Percentiles rank a stretch among this genome's conserved stretches.
Evolutionary conservation across 2,113 vertebrate genomes (phyloP).

Genomic region (Silurus asotus): DNA sequence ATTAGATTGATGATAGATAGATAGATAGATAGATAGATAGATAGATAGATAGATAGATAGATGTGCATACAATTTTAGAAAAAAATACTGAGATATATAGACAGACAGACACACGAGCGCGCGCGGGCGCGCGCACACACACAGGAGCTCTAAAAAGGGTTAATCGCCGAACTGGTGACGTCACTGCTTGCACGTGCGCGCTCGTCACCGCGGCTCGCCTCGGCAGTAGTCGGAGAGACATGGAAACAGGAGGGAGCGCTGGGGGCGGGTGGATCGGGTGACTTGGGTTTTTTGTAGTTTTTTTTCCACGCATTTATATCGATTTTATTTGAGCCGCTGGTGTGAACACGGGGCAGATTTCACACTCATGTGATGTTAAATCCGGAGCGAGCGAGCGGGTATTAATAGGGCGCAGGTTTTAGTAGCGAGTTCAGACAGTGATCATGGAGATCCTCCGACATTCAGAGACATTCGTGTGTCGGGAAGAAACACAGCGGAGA

Average conservation of each 20-base stretch:
- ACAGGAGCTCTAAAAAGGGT: not conserved
- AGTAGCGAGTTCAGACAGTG: not conserved
- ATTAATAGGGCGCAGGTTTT: constrained; percentile 54
- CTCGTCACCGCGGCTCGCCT: not conserved
- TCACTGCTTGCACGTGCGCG: not conserved
- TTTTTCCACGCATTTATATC: constrained; percentile 4
- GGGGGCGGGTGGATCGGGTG: no score
- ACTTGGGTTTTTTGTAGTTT: not conserved
- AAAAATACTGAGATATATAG: no score
- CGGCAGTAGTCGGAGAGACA: not conserved
- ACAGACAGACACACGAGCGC: no score
- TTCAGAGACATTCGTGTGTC: constrained; percentile 26
- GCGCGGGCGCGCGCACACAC: no score
- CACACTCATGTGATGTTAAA: constrained; percentile 23
- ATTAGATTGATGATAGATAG: no score
- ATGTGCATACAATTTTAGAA: no score
- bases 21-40: no score
- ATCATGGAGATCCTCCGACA: constrained; percentile 63
- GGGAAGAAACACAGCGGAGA: constrained; percentile 38
- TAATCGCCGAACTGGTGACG: not conserved
- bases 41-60: no score
- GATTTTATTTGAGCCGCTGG: constrained; percentile 24
- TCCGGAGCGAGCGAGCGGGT: not conserved
- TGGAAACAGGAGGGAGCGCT: not conserved
- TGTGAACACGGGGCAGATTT: constrained; percentile 8